Conservation (phyloP, 1,140 invertebrate genomes). For the Zelostemma sp. region DNA sequence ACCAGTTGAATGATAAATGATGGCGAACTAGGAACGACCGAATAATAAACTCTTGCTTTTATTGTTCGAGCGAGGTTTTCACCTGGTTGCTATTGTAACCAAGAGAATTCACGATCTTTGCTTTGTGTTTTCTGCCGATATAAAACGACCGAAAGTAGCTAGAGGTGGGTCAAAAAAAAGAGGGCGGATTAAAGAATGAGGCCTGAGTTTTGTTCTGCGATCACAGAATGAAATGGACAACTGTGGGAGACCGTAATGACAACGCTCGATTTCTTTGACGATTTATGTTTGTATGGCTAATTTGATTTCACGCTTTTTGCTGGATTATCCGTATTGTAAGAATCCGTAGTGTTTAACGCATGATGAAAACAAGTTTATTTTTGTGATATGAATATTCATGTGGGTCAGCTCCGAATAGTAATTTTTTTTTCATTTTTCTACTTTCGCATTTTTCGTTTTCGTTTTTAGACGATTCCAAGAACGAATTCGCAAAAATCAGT, state of each 20-base stretch:
- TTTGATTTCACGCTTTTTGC: neutral
- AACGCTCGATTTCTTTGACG: neutral
- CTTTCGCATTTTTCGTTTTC: no score
- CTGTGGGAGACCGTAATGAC: neutral
- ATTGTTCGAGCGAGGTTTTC: conserved; percentile 61
- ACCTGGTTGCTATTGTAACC: conserved; percentile 52
- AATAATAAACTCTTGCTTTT: conserved; percentile 63
- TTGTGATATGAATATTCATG: no score
- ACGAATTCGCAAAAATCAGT: no score
- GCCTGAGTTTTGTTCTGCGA: conserved; percentile 10
- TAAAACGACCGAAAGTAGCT: conserved; percentile 41
- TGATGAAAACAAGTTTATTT: no score
- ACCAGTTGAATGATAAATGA: conserved; percentile 63
- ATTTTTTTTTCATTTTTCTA: no score
- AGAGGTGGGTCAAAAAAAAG: conserved; percentile 17
- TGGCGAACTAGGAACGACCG: conserved; percentile 59
- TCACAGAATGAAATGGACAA: conserved; percentile 1
- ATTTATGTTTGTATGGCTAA: neutral
- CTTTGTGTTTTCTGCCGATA: conserved; percentile 40
- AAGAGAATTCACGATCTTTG: conserved; percentile 21
- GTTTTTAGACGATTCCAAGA: no score
- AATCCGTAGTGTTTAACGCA: no score
- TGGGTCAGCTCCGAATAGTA: no score
- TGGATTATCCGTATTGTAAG: no score
- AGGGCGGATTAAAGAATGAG: neutral